Percentiles rank a stretch among this genome's conserved stretches.
Evolutionary conservation across 2,113 vertebrate species (phyloP).

Genomic region (Arvicanthis niloticus): DNA sequence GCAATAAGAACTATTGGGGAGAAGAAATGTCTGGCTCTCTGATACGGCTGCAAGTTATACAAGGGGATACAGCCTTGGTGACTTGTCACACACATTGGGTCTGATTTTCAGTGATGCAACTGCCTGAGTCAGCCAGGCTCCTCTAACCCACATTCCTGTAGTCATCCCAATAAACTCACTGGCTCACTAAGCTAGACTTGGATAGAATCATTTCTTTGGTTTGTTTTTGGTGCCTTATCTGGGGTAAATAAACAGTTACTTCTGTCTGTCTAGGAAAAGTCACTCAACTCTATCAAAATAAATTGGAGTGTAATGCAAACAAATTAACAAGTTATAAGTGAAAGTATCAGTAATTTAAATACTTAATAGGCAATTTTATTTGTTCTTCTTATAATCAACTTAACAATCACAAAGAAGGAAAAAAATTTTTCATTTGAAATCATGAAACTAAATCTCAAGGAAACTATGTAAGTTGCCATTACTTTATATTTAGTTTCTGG

Average conservation of each 20-base stretch:
- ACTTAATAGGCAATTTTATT: slow-evolving; percentile 7
- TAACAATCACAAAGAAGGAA: neutral
- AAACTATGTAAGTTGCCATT: neutral
- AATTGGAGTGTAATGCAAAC: neutral
- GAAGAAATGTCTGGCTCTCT: neutral
- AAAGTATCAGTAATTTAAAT: slow-evolving; percentile 51
- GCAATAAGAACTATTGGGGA: neutral
- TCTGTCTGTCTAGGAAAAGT: neutral
- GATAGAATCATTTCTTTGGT: neutral
- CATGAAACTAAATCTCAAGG: neutral
- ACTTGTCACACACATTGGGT: too few relatives aligned
- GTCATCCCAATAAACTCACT: neutral
- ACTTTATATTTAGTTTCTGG: neutral
- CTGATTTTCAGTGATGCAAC: neutral
- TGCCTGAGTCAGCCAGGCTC: neutral
- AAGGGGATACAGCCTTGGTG: neutral
- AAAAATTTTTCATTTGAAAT: neutral
- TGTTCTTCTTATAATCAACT: neutral
- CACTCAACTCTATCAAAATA: neutral
- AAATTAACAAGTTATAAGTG: neutral
- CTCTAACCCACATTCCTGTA: neutral
- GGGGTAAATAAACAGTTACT: neutral
- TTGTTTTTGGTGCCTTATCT: neutral
- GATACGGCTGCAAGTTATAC: neutral
- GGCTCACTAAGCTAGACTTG: neutral